Evolutionary conservation across 92 coral and sea anemone species (phyloP).

Genomic region (Phenganax marumi): DNA sequence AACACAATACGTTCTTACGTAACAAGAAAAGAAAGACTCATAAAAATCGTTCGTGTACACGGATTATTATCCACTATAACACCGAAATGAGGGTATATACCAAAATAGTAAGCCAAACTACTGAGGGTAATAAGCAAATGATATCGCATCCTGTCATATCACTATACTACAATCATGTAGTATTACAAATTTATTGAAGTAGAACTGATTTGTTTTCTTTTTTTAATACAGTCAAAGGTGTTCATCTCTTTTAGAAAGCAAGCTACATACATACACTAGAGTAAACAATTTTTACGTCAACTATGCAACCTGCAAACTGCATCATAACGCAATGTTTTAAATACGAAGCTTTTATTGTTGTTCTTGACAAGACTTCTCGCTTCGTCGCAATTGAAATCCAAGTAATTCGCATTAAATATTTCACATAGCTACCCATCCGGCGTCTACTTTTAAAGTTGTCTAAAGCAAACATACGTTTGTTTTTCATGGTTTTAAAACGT

Average conservation of each 20-base stretch:
- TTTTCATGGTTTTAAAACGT: background rate
- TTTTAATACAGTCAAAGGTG: no score
- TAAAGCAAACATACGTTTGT: background rate
- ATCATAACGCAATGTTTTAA: constrained; percentile 5
- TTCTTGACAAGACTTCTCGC: constrained; percentile 14
- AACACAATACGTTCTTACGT: background rate
- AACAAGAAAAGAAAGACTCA: background rate
- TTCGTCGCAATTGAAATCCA: background rate
- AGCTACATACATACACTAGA: background rate
- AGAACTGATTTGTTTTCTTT: no score
- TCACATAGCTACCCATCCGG: constrained; percentile 13
- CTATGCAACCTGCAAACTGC: constrained; percentile 3
- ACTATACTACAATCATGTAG: background rate
- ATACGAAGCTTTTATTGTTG: background rate
- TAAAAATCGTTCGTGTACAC: background rate
- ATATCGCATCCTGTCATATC: background rate
- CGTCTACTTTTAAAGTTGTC: background rate
- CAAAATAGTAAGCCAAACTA: background rate
- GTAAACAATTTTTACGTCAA: background rate
- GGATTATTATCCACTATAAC: background rate
- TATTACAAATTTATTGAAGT: no score
- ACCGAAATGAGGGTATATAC: background rate
- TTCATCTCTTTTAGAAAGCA: background rate
- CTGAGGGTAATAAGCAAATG: background rate
- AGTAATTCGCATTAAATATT: background rate